phyloP scores from a whole-genome alignment of 2,113 vertebrate species.

The Oreochromis niloticus region DNA sequence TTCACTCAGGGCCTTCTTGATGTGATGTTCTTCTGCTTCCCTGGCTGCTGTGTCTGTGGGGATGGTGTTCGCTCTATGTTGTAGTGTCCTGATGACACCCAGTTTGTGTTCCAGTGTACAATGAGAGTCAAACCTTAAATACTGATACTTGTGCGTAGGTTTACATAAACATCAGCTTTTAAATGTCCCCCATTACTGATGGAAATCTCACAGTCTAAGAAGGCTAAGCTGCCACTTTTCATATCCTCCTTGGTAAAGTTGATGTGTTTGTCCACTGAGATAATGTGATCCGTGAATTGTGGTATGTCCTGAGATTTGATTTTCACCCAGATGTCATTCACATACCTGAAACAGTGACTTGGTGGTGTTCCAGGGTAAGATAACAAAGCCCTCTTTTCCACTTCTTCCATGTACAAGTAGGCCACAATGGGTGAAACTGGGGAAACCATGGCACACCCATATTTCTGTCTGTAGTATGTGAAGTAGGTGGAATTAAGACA shows the following conservation, averaged over 20 bases:
- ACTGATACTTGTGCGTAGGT: no score
- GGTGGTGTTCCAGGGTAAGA: background rate
- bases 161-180: no score
- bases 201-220: background rate
- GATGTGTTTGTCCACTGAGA: background rate
- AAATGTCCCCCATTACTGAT: background rate
- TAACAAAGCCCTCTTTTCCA: background rate
- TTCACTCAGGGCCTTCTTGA: no score
- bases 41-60: no score
- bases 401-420: background rate
- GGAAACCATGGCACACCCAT: no score
- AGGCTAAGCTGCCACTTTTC: background rate
- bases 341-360: background rate
- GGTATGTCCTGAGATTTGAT: background rate
- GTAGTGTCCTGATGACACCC: no score
- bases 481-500: no score
- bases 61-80: no score
- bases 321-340: background rate
- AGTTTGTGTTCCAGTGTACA: no score
- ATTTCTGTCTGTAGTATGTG: no score
- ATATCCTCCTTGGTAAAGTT: background rate
- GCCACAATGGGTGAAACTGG: background rate
- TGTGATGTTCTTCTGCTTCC: no score
- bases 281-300: background rate
- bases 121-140: no score